Evolutionary conservation across 2,888 invertebrate genomes (phyloP).

Genomic region (Elgonia sp.): DNA sequence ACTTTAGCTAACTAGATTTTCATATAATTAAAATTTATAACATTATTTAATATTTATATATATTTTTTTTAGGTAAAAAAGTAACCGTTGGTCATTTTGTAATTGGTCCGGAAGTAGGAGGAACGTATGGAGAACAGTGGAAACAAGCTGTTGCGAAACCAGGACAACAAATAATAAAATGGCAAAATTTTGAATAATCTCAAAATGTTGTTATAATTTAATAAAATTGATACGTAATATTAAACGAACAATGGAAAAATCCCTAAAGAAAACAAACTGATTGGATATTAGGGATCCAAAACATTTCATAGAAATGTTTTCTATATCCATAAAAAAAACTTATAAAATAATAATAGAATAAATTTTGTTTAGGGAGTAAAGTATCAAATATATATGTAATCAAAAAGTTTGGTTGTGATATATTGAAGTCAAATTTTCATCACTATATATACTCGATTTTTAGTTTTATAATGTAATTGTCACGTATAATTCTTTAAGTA

Average conservation of each 20-base stretch:
- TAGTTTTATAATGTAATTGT: not conserved
- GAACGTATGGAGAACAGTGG: constrained; percentile 89
- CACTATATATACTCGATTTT: not conserved
- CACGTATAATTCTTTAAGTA: not conserved
- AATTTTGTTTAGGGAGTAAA: not conserved
- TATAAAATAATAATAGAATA: not conserved
- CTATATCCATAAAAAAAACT: not conserved
- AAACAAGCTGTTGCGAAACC: constrained; percentile 88
- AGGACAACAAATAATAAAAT: constrained; percentile 84
- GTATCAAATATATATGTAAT: not conserved
- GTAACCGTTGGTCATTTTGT: constrained; percentile 90
- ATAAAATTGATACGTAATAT: constrained; percentile 22
- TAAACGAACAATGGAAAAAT: constrained; percentile 25
- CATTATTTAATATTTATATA: no score
- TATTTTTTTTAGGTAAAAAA: constrained; percentile 88
- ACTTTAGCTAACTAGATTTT: no score
- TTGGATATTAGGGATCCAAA: not conserved
- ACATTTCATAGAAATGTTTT: not conserved
- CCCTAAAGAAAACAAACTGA: not conserved
- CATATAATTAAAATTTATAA: no score
- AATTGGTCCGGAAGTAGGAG: constrained; percentile 89
- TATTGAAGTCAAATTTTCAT: not conserved
- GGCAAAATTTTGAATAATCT: constrained; percentile 84
- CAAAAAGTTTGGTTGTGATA: not conserved
- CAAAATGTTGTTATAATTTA: not conserved